Base-by-base conservation (phyloP, 1,140 invertebrate species). In the Anthonomus grandis region DNA sequence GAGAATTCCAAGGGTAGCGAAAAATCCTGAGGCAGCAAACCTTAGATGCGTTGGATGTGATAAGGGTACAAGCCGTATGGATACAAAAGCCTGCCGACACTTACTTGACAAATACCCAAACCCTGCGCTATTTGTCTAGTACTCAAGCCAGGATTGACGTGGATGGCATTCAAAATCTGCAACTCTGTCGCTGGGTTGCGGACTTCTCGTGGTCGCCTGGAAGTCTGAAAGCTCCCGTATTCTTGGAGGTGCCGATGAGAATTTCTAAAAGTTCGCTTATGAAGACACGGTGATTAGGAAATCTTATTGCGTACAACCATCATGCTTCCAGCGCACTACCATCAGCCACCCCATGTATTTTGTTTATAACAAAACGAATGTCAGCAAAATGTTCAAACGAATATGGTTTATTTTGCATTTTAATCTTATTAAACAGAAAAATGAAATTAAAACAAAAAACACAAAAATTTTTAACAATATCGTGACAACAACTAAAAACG, bases 191-290 rank as follows among this genome's bases (percentile, higher is more conserved):
- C 41, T 21, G 15, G 22, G 46, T 50, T 38, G 48, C 27, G 48
- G 5, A 36, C 17, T 50, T 50, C 27, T 50, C 48, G 48, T 10
- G 48, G 48, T 38, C 27, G 4, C 38, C 17, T 42, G 9, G 50
- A 10, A 53, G 50, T 42, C 23, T 53, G 15, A 53, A 53, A 51
- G 15, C 48, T 42, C 22, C 50, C 38, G 25, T 39, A 53, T 53
- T 53, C 50, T 24, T 27, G 36, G 9, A 53, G 50, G 50, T 53
- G 38, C 38, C 31, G 50, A 53, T 42, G 38, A 19, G 38, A 42
- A 53, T 31, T 53, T 42, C 8, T 41, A 31, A 53, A 53, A 42
- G 38, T 42, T 53, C 38, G 9, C 19, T 24, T 18, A 36, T 39
- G 38, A 21, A 8, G 23, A 53, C 19, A 9, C 21, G 17, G 38